phyloP scores from a whole-genome alignment of 2,797 vertebrate species.

The Threskiornis aethiopicus region DNA sequence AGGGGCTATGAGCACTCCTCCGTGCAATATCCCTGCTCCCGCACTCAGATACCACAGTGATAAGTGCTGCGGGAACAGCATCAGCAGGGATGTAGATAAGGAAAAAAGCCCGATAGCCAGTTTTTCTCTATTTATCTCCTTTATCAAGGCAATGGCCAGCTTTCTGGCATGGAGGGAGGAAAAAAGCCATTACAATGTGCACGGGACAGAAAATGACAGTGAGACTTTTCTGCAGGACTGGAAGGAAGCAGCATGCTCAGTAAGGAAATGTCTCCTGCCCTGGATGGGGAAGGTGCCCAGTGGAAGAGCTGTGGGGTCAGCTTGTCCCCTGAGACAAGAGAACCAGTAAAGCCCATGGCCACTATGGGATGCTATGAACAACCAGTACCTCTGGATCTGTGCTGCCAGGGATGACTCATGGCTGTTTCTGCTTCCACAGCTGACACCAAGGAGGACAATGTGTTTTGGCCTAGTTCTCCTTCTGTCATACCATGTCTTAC shows the following conservation, averaged over 20 bases:
- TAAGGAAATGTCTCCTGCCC: not conserved
- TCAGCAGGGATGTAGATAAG: not conserved
- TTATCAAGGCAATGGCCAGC: not conserved
- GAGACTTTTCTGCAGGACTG: not conserved
- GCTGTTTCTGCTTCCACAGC: not conserved
- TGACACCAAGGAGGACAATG: not conserved
- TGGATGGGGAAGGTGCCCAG: not conserved
- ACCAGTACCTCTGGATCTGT: rapidly evolving
- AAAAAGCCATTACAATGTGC: rapidly evolving
- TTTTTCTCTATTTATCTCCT: not conserved
- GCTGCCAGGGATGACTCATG: rapidly evolving
- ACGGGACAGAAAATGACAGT: not conserved
- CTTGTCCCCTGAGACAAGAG: not conserved
- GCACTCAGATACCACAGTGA: rapidly evolving
- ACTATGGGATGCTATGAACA: rapidly evolving
- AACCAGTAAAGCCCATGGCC: rapidly evolving
- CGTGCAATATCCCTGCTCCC: not conserved
- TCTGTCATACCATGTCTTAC: not conserved
- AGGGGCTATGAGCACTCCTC: not conserved
- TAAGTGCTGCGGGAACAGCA: not conserved
- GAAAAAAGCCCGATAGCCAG: not conserved
- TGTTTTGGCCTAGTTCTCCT: not conserved
- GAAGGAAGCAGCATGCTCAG: rapidly evolving
- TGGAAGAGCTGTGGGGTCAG: not conserved
- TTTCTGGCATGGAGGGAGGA: not conserved